Evolutionary conservation across 2,888 invertebrate species (phyloP), one percentile per base, ranked within the genome.

Genomic region (Sesamia inferens): DNA sequence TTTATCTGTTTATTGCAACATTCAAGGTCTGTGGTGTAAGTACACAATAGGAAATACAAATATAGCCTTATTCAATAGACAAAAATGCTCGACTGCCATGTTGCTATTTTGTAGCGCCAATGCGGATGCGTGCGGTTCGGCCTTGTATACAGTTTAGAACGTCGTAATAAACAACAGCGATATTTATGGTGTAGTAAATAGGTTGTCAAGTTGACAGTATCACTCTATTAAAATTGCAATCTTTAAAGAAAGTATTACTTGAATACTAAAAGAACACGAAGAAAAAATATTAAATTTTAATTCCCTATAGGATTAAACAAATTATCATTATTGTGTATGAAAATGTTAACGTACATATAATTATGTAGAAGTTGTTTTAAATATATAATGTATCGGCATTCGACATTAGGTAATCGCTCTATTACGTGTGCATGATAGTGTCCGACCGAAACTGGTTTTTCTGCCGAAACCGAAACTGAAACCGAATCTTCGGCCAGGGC

Each of bases 61-160:
- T 58, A 68, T 62, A 63, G 47, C 54, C 16, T 64, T 31, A 55
- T 13, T 44, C 31, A 31, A 63, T 59, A 71, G 68, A 77, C 65
- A 67, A 74, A 79, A 81, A 78, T 68, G 63, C 68, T 69, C 44
- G 67, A 48, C 71, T 68, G 69, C 48, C 74, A 74, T 61, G 78
- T 72, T 68, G 47, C 69, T 74, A 74, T 81, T 74, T 78, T 74
- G 81, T 69, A 63, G 61, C 76, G 71, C 54, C 61, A 79, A 82
- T 82, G 83, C 82, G 82, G 83, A 82, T 82, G 73, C 76, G 55
- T 76, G 68, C 62, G 39, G 57, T 69, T 54, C 65, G 76, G 63
- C 82, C 82, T 82, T 82, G 82, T 79, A 39, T 73, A 47, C 72
- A 71, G 74, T 82, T 81, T 73, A 82, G 79, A 72, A 78, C 69